phyloP scores from a whole-genome alignment of 2,797 vertebrate species.

The Gallinago solitaria region DNA sequence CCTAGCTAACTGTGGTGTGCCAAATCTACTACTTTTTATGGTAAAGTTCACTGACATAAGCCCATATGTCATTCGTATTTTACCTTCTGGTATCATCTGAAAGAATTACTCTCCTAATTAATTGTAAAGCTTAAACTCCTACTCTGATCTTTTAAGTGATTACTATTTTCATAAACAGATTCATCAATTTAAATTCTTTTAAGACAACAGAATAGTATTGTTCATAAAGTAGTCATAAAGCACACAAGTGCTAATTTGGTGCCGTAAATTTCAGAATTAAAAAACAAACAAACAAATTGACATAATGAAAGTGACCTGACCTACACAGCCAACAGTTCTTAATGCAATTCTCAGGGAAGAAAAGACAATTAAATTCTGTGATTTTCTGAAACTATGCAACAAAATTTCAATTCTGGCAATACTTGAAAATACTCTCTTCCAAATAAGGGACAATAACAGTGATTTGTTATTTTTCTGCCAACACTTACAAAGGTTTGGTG shows the following conservation, averaged over 20 bases:
- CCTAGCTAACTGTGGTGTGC: background rate
- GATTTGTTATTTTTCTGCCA: background rate
- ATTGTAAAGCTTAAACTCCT: background rate
- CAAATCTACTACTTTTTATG: background rate
- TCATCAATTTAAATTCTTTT: background rate
- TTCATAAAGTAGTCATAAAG: background rate
- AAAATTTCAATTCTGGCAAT: background rate
- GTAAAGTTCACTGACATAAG: background rate
- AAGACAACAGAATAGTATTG: background rate
- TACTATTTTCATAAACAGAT: background rate
- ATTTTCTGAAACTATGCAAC: background rate
- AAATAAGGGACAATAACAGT: background rate
- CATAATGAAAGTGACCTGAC: background rate
- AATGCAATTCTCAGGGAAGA: background rate
- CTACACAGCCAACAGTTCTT: background rate
- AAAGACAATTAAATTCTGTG: background rate
- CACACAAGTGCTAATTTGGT: background rate
- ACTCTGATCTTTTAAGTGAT: background rate
- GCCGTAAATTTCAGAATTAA: background rate
- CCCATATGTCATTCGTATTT: background rate
- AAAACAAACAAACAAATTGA: no score
- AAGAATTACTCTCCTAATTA: background rate
- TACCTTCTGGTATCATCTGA: background rate
- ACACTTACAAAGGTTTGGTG: conserved; percentile 80
- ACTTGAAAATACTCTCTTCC: background rate